phyloP scores from a whole-genome alignment of 2,888 invertebrate species.

The Dynastes maya region DNA sequence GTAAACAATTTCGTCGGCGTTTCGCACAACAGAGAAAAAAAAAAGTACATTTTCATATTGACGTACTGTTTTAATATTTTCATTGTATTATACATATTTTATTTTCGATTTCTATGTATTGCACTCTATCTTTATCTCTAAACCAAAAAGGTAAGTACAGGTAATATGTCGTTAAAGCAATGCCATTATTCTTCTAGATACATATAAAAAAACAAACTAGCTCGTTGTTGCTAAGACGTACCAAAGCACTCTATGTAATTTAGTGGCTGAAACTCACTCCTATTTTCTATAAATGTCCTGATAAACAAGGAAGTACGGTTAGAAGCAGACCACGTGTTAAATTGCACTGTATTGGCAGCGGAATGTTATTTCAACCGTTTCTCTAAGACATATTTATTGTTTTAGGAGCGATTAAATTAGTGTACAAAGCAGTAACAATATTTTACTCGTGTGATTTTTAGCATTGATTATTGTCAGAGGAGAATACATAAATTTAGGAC shows the following conservation, averaged over 20 bases:
- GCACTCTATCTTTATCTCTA: no score
- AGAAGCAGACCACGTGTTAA: slow-evolving; percentile 27
- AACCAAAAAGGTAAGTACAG: no score
- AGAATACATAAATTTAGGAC: slow-evolving; percentile 14
- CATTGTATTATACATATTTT: no score
- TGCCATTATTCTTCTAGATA: no score
- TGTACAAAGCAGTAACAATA: slow-evolving; percentile 27
- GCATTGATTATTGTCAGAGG: slow-evolving; percentile 13
- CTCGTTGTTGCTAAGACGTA: neutral
- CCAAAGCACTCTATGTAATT: neutral
- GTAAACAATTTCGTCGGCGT: no score
- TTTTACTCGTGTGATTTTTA: slow-evolving; percentile 17
- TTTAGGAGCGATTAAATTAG: slow-evolving; percentile 26
- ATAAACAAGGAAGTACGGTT: slow-evolving; percentile 39
- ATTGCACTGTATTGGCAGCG: slow-evolving; percentile 25
- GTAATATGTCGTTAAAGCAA: no score
- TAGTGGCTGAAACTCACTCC: slow-evolving; percentile 7
- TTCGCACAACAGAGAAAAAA: no score
- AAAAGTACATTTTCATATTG: no score
- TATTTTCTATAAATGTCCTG: slow-evolving; percentile 23
- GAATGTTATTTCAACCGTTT: slow-evolving; percentile 33
- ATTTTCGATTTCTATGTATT: no score
- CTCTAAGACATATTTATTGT: slow-evolving; percentile 38
- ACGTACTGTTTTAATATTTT: no score
- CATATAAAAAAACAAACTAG: no score